Evolutionary conservation across 2,113 vertebrate genomes (phyloP).

Genomic region (Clupea harengus): DNA sequence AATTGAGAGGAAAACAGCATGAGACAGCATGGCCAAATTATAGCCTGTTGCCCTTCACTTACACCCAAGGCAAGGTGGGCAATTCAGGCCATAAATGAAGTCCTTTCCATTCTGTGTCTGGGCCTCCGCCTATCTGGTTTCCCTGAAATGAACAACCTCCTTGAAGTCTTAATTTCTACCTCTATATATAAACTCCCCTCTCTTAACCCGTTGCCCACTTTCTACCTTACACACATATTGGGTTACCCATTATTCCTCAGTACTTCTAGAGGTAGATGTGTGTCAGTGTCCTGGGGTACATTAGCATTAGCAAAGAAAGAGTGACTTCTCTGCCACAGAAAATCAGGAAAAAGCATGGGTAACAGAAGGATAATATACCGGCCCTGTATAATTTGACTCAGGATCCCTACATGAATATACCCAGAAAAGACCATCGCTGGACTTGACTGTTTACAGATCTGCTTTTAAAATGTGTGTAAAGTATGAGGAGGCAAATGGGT

Average conservation of each 20-base stretch:
- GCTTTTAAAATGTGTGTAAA: neutral
- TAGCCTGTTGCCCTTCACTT: neutral
- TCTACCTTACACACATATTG: neutral
- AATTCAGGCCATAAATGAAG: slow-evolving; percentile 3
- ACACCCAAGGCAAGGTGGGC: slow-evolving; percentile 4
- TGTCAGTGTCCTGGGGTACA: neutral
- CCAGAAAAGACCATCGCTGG: neutral
- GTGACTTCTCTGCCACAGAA: neutral
- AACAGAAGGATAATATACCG: neutral
- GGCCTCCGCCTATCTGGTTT: slow-evolving; percentile 9
- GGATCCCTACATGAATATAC: neutral
- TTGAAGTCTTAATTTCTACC: slow-evolving; percentile 10
- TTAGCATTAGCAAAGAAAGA: neutral
- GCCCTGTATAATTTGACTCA: neutral
- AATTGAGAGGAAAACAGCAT: neutral
- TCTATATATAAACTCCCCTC: slow-evolving; percentile 12
- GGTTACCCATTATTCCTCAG: neutral
- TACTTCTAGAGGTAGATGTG: neutral
- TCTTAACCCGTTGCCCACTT: neutral
- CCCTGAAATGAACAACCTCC: slow-evolving; percentile 13
- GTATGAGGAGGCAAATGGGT: neutral
- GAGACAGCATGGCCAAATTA: neutral
- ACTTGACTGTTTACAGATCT: neutral
- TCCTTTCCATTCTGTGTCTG: neutral
- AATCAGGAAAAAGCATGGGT: neutral